Conservation (phyloP, 2,113 vertebrate species). For the Rhinolophus sinicus region DNA sequence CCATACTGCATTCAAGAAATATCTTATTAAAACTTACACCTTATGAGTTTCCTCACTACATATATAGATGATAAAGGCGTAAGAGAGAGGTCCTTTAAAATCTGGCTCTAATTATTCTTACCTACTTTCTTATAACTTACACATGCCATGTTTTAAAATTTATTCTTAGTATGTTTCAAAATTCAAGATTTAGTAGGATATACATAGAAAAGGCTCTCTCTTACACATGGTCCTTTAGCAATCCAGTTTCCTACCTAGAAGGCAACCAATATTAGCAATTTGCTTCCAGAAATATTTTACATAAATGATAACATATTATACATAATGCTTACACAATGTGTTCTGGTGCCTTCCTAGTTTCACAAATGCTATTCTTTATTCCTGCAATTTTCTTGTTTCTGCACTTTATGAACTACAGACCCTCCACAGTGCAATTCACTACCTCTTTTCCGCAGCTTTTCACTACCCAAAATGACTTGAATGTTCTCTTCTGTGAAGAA, state of each 20-base stretch:
- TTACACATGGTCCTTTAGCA: background rate
- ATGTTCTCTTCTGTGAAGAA: background rate
- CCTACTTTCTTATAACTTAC: background rate
- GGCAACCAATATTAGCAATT: background rate
- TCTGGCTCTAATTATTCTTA: slow-evolving; percentile 2
- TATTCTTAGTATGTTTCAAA: slow-evolving; percentile 36
- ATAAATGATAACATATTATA: background rate
- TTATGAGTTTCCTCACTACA: background rate
- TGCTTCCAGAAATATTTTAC: background rate
- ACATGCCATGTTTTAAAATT: background rate
- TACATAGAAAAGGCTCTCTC: background rate
- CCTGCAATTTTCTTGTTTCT: background rate
- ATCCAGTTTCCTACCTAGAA: background rate
- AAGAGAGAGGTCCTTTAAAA: background rate
- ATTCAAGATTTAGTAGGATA: slow-evolving; percentile 1
- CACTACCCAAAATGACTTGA: background rate
- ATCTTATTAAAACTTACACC: background rate
- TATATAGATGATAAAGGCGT: background rate
- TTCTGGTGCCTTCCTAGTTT: background rate
- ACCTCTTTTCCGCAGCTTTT: background rate
- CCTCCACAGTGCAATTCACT: background rate
- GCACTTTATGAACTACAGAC: background rate
- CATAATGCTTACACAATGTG: background rate
- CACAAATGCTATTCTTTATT: background rate
- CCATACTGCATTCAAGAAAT: background rate